Base-by-base conservation (phyloP, 2,888 invertebrate genomes). In the Ormyrus labotus region DNA sequence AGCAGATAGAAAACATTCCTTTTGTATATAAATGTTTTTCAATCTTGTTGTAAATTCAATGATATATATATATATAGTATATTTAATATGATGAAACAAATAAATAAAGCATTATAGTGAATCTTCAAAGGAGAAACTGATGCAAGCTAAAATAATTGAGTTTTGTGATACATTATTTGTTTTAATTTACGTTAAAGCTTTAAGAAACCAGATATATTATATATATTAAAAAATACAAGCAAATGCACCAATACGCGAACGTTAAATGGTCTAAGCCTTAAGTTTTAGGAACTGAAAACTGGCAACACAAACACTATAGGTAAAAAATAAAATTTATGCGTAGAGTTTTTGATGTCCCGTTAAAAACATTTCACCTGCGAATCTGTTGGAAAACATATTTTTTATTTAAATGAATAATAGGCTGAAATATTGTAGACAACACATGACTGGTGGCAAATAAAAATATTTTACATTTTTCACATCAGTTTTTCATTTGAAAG, bases 391-490 rank as follows among this genome's bases (percentile, higher is more conserved):
- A 63, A 19, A 64, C 50, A n/a, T 64, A 19, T 19, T n/a, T 47
- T 55, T 73, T 63, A 57, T 45, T 73, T 63, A 19, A 19, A 19
- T 1, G 19, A 19, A 19, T 19, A 19, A 19, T 19, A 64, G 64
- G 53, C 73, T 65, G 83, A 85, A 85, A 85, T 84, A 85, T 85
- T 89, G 88, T 88, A 88, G 87, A 86, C 81, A 82, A 84, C 68
- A 87, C 82, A 86, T 84, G 86, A 87, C 86, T 86, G 87, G 86
- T 87, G 86, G 86, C 85, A 87, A 88, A 88, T 87, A 89, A 88
- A 88, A 85, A 85, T 88, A 89, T 89, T 89, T 89, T 89, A 89
- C 89, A 89, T 89, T 89, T 89, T 87, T 87, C 34, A 34, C 1
- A 34, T 34, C 3, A 34, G 34, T 34, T 34, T 34, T 34, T 34